Base-by-base conservation (phyloP, 2,113 vertebrate species). In the Tenrec ecaudatus region DNA sequence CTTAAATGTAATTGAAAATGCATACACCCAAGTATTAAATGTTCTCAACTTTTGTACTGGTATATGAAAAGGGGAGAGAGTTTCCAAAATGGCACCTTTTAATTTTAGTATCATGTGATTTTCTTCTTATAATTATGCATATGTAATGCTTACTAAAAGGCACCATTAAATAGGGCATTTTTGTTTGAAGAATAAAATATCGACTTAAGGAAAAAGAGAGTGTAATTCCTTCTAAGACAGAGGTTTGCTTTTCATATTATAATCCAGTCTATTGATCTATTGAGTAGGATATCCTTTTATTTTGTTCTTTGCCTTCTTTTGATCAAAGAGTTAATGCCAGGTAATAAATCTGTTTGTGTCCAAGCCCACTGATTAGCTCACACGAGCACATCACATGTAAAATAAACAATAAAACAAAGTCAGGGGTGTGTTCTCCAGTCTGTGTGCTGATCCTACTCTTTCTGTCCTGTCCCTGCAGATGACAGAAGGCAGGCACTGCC, bases 401-500 rank as follows among this genome's bases (percentile, higher is more conserved):
- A 69, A 36, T n/a, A 69, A 58, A 36, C 1, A 4, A 20, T 8
- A 25, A 12, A 15, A 4, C 0, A 0, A 53, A 53, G 47, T 53
- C 47, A 53, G 12, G 47, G 12, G 47, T 38, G 2, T 83, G 29
- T 31, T 78, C 82, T 33, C 36, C 71, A n/a, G 5, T 23, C 29
- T 27, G 0, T 0, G 23, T 14, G 38, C 82, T 97, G 88, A 97
- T 47, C 0, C 31, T 20, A 3, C 84, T 36, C 2, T 31, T 58
- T 88, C 36, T 93, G 22, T 96, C 93, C 81, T 98, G 93, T 96
- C 93, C 94, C 94, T 97, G 66, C 97, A 99, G 99, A 99, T 99
- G 99, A 99, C 99, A 40, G 99, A 99, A 97, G 99, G 99, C 90
- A 98, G 99, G 89, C 98, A 98, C 95, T 99, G 99, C 97, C 99